A percentile compares a stretch with the other conserved stretches of the same genome.
Evolutionary conservation across 2,888 invertebrate genomes (phyloP).

Genomic region (Tethea ocularis): DNA sequence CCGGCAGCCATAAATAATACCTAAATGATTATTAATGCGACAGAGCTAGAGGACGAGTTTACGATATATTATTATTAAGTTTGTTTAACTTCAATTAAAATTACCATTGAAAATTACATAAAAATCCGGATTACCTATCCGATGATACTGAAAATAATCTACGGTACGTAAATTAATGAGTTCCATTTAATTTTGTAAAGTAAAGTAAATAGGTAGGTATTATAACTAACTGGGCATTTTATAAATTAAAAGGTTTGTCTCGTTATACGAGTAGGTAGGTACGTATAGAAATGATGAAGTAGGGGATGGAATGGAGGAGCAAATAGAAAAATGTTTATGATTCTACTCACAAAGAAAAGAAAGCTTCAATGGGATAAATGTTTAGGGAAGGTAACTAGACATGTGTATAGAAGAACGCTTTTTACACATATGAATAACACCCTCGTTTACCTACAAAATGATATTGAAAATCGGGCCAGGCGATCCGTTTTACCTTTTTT

Average conservation of each 20-base stretch:
- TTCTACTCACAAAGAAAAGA: constrained; percentile 31
- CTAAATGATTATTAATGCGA: constrained; percentile 35
- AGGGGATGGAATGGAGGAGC: neutral
- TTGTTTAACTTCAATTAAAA: too few relatives aligned
- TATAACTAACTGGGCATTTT: neutral
- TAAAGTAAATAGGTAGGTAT: too few relatives aligned
- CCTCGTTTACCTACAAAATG: constrained; percentile 67
- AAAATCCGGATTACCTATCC: neutral
- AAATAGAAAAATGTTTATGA: constrained; percentile 7
- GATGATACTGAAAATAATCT: neutral
- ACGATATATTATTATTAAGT: too few relatives aligned
- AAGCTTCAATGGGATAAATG: constrained; percentile 38
- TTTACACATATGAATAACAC: constrained; percentile 69
- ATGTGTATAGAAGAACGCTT: constrained; percentile 48
- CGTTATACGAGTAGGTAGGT: too few relatives aligned
- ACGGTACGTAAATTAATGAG: neutral
- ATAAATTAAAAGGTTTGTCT: too few relatives aligned
- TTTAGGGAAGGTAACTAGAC: constrained; percentile 38
- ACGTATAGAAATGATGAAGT: neutral
- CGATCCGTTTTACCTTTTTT: constrained; percentile 65
- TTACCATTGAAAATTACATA: too few relatives aligned
- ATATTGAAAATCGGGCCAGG: constrained; percentile 69
- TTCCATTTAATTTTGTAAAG: too few relatives aligned
- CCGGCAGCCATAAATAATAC: constrained; percentile 38
- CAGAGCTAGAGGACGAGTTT: neutral